Conservation (phyloP, 1,140 invertebrate genomes). For the Maniola jurtina region DNA sequence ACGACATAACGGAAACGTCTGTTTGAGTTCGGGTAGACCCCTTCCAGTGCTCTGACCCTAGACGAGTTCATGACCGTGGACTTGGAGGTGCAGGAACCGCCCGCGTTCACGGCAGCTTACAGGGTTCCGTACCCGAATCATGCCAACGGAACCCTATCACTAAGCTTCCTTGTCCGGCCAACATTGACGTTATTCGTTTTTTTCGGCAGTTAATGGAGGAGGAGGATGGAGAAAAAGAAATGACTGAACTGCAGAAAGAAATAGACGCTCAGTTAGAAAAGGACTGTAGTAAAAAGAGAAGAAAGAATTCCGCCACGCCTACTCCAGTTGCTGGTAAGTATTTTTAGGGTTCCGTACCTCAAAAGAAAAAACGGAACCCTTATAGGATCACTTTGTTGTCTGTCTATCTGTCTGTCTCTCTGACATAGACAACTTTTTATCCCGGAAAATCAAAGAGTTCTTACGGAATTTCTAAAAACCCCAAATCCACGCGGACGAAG, state of each 20-base stretch:
- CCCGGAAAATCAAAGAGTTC: no score
- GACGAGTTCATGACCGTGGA: conserved; percentile 99
- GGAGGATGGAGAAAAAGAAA: conserved; percentile 81
- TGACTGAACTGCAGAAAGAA: conserved; percentile 85
- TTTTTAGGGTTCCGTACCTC: no score
- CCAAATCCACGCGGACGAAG: no score
- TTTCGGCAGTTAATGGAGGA: conserved; percentile 80
- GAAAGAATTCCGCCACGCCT: conserved; percentile 19
- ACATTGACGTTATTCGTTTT: background rate
- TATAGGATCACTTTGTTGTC: no score
- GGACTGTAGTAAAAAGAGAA: conserved; percentile 76
- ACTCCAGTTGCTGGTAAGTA: background rate
- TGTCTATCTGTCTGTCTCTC: no score
- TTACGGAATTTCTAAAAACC: no score
- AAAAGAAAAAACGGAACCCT: no score
- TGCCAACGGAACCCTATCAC: no score
- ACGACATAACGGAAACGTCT: conserved; percentile 94
- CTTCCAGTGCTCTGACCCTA: conserved; percentile 92
- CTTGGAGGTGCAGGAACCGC: conserved; percentile 97
- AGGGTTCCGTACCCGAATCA: no score
- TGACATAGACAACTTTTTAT: no score
- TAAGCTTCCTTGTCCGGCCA: no score
- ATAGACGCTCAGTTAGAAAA: conserved; percentile 87
- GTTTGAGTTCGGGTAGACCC: conserved; percentile 97
- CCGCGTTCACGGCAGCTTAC: conserved; percentile 94